Base-by-base conservation (phyloP, 1,140 invertebrate species). In the Zaprionus capensis region DNA sequence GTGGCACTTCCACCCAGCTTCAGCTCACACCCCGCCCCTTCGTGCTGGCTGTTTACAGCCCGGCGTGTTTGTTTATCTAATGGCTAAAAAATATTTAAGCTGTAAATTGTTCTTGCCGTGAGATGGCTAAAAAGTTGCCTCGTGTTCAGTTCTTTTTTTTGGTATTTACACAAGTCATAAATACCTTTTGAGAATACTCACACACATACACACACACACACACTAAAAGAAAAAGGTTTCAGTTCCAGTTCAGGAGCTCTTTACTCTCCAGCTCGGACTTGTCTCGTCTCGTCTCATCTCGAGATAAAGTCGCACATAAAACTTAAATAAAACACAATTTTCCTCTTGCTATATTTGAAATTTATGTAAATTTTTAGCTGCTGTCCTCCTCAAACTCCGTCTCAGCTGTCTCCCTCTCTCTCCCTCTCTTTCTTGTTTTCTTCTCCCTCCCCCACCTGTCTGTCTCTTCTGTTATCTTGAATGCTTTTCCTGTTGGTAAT, bases 81-180 rank as follows among this genome's bases (percentile, higher is more conserved):
- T 90, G 85, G 85, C 79, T 90, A 90, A 90, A 90, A 90, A 78
- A 90, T 90, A 82, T 90, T 85, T 90, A 90, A 90, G 85, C 81
- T 75, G 81, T 90, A 90, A 85, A 82, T 83, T 74, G 71, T 78
- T 66, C 59, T 46, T 46, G 55, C 82, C 75, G 49, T 68, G 66
- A 82, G 80, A 49, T 70, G 84, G 78, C 84, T 79, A 74, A 88
- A 81, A 88, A 68, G 66, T 81, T 70, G 82, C 82, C 63, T 68
- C 64, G 58, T 7, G 17, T 71, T 56, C 34, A n/a, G 31, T 71
- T 73, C 41, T 59, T 53, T 22, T 44, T 63, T 57, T 65, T 38
- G 56, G 67, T 86, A 82, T 86, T 81, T 87, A 82, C 77, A 67
- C 72, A 78, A 81, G 80, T 81, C 84, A 88, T 87, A 87, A 87